A percentile compares a stretch with the other conserved stretches of the same genome.
These are phyloP conservation scores for Cephonodes hylas DNA, from an alignment of 2,888 invertebrate species.

Conservation along the genomic window DNA sequence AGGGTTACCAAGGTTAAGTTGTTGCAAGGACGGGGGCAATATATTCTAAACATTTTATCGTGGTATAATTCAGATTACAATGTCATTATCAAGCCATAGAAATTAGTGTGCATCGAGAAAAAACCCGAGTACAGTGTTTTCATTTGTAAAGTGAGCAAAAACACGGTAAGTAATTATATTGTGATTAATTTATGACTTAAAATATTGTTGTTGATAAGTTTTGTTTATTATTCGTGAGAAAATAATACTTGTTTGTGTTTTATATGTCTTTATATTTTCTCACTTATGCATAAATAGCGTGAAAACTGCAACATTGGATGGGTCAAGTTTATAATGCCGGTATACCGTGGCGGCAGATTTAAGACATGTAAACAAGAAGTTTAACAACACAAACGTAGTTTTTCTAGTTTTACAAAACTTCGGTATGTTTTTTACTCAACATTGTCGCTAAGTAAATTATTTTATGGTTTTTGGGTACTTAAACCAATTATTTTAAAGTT, in stretches of 20 bases:
- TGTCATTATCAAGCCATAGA: neutral
- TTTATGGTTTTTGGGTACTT: no score
- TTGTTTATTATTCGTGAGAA: neutral
- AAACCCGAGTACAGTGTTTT: neutral
- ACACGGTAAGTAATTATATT: neutral
- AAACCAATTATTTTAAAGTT: no score
- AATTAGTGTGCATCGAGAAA: neutral
- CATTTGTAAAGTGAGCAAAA: neutral
- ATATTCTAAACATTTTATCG: neutral
- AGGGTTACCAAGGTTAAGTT: constrained; percentile 36
- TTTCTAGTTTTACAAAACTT: no score
- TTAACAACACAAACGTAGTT: no score
- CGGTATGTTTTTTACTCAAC: no score
- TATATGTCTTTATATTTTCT: neutral
- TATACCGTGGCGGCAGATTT: neutral
- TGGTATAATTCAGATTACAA: neutral
- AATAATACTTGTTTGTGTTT: neutral
- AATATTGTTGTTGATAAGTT: neutral
- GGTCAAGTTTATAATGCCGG: neutral
- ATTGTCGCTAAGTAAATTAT: no score
- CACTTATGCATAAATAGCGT: neutral
- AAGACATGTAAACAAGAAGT: no score
- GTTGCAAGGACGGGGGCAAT: neutral
- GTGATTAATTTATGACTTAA: neutral
- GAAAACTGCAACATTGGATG: neutral